Base-by-base conservation (phyloP, 2,797 vertebrate genomes). In the Premnoplex brunnescens region DNA sequence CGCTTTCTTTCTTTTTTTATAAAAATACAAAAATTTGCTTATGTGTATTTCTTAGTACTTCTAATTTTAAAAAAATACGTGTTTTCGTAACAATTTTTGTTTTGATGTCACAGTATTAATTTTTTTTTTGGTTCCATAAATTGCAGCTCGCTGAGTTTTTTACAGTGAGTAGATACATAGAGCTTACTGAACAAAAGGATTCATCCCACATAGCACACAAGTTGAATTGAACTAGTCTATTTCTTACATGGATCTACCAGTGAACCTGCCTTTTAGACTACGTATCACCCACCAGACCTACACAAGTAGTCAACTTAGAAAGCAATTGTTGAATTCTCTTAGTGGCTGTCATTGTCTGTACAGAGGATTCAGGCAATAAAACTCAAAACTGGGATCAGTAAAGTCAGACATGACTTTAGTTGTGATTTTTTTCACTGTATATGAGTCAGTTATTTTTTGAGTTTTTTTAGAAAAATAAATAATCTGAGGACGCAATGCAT, bases 391-490 rank as follows among this genome's bases (percentile, higher is more conserved):
- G 28, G 22, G 6, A 41, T 85, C 41, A 32, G 59, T 39, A 39
- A 60, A 60, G 37, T 41, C 59, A 60, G 41, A 34, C 59, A 32
- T 49, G 30, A 56, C 30, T 77, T 55, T 39, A 60, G 26, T 73
- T 67, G 17, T 1, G 23, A 28, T 87, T 39, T 60, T 59, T 80
- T 44, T 41, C 20, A 14, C 36, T 62, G 12, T 83, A 72, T 68
- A 4, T 67, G 20, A 51, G 32, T 68, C 0, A 0, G 28, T 69
- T 88, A 56, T 73, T 79, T 92, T 95, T 91, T 9, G 69, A 89
- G 37, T 60, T 84, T 83, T 88, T 94, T 91, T 93, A 84, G 55
- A 43, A 89, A 92, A 95, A 60, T 62, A 91, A 68, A 39, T 72
- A 85, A 66, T 88, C 27, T 78, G 68, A 85, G 88, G 62, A 51